These are phyloP conservation scores for Cephus runcator DNA, from an alignment of 2,888 invertebrate genomes.

Conservation along the genomic window DNA sequence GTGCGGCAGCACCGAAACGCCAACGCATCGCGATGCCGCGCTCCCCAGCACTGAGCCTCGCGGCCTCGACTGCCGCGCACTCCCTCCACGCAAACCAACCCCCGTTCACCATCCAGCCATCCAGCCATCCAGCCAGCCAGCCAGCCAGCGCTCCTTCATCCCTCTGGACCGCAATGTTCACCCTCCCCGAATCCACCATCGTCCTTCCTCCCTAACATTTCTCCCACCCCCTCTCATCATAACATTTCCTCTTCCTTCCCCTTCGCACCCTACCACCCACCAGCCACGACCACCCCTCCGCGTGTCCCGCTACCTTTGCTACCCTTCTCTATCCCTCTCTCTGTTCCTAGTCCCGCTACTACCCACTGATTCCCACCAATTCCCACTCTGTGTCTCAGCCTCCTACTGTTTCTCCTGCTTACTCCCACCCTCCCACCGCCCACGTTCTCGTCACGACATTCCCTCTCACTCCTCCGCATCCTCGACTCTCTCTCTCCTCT, in stretches of 20 bases:
- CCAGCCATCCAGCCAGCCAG: conserved; percentile 29
- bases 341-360: background rate
- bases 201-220: conserved; percentile 17
- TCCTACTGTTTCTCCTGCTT: background rate
- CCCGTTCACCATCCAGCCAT: conserved; percentile 35
- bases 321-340: conserved; percentile 8
- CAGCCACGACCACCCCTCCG: conserved; percentile 1
- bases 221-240: background rate
- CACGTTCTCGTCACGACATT: conserved; percentile 14
- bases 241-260: background rate
- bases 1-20: conserved; percentile 52
- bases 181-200: conserved; percentile 37
- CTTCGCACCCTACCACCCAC: background rate
- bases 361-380: background rate
- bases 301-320: conserved; percentile 7
- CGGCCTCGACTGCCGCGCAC: conserved; percentile 63
- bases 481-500: background rate
- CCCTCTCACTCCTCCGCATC: conserved; percentile 13
- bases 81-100: conserved; percentile 62
- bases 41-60: conserved; percentile 64
- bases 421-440: conserved; percentile 9
- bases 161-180: conserved; percentile 53
- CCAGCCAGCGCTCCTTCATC: conserved; percentile 40
- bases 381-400: conserved; percentile 16
- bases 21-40: conserved; percentile 63